These are phyloP conservation scores for Grallaria varia DNA, from an alignment of 2,113 vertebrate genomes.

Conservation along the genomic window DNA sequence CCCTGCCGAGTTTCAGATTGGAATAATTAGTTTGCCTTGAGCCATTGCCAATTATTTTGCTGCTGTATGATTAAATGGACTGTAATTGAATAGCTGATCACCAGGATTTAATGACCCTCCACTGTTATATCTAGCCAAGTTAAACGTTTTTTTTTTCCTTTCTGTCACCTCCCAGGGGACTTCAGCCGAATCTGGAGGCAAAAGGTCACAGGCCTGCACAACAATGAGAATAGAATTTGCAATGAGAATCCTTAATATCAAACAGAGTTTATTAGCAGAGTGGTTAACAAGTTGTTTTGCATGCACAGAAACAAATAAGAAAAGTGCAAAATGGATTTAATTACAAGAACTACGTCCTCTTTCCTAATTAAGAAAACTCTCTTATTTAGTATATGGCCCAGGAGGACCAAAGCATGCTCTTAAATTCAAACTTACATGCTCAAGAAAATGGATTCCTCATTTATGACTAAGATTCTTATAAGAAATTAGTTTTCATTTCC, in stretches of 20 bases:
- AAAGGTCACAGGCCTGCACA: background rate
- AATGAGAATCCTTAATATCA: background rate
- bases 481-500: background rate
- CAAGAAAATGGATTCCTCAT: background rate
- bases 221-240: background rate
- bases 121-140: background rate
- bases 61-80: constrained; percentile 37
- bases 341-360: background rate
- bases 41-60: constrained; percentile 36
- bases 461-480: background rate
- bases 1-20: background rate
- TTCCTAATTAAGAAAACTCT: background rate
- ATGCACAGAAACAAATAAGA: background rate
- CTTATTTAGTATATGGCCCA: background rate
- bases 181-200: background rate
- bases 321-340: background rate
- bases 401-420: background rate
- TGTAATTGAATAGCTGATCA: constrained; percentile 25
- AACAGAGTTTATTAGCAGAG: background rate
- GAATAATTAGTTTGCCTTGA: constrained; percentile 45
- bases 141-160: background rate
- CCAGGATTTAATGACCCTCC: constrained; percentile 13
- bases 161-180: background rate
- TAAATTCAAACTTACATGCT: background rate
- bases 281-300: background rate